These are phyloP conservation scores for Dicerorhinus sumatrensis DNA, from an alignment of 2,113 vertebrate species.

Conservation along the genomic window DNA sequence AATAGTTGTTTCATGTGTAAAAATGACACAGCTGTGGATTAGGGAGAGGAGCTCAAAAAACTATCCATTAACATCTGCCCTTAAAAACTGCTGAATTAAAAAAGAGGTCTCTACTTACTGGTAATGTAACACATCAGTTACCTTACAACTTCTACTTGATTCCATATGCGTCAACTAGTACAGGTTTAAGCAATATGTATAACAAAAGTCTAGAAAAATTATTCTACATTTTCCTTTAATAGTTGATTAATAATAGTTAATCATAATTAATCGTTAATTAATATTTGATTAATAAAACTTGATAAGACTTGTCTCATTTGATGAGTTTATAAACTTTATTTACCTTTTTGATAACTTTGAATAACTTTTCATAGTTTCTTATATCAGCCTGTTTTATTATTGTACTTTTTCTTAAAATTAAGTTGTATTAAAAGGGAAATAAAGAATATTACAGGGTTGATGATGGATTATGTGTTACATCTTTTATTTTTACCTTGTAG, in stretches of 20 bases:
- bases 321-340: neutral
- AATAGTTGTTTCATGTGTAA: neutral
- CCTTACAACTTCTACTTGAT: neutral
- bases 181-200: neutral
- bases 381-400: neutral
- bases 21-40: neutral
- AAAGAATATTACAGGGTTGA: neutral
- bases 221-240: neutral
- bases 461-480: neutral
- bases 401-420: neutral
- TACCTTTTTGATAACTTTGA: neutral
- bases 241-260: neutral
- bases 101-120: neutral
- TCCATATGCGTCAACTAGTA: neutral
- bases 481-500: slow-evolving; percentile 66
- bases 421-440: neutral
- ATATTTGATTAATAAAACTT: neutral
- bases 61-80: neutral
- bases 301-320: neutral
- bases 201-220: neutral
- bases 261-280: neutral
- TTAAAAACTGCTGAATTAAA: neutral
- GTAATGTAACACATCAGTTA: neutral
- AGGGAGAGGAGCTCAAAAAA: neutral
- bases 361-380: neutral